Evolutionary conservation across 2,113 vertebrate species (phyloP).

Genomic region (Astur gentilis): DNA sequence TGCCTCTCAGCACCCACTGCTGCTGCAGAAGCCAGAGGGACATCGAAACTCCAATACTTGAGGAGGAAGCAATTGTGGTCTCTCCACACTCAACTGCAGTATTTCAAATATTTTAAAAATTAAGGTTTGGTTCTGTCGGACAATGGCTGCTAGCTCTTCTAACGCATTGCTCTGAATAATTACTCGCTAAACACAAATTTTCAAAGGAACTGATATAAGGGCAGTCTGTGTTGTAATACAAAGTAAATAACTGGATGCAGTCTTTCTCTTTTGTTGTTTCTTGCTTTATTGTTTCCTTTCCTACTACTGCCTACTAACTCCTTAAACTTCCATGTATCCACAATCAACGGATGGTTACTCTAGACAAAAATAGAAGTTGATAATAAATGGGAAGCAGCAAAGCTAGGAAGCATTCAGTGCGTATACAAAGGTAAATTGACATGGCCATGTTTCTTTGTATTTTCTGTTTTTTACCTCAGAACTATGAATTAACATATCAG

Average conservation of each 20-base stretch:
- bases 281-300: not conserved
- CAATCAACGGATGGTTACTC: not conserved
- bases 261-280: not conserved
- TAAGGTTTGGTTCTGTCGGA: not conserved
- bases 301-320: not conserved
- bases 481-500: not conserved
- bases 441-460: not conserved
- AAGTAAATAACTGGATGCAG: not conserved
- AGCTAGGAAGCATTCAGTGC: not conserved
- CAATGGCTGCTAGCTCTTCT: not conserved
- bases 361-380: not conserved
- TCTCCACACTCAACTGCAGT: not conserved
- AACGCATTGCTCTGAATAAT: not conserved
- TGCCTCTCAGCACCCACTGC: fast-evolving
- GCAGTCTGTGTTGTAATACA: not conserved
- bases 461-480: not conserved
- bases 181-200: not conserved
- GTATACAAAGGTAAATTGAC: not conserved
- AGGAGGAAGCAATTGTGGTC: not conserved
- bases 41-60: not conserved
- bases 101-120: conserved; percentile 54
- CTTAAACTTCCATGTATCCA: not conserved
- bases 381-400: not conserved
- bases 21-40: not conserved
- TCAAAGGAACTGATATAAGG: not conserved